Evolutionary conservation across 92 coral and sea anemone species (phyloP), one percentile per base, ranked within the genome.

Genomic region (Porites lobata): DNA sequence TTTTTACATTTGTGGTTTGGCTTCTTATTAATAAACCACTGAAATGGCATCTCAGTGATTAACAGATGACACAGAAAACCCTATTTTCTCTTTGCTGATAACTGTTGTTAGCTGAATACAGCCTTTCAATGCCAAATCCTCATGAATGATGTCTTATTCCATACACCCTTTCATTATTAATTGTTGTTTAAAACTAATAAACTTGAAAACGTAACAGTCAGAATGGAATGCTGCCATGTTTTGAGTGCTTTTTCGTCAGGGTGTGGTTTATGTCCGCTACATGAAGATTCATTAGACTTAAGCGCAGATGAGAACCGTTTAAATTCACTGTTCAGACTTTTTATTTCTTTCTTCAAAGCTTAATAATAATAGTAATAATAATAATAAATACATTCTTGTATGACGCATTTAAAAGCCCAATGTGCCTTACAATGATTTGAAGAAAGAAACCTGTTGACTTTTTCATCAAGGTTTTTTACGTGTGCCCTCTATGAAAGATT

Each of bases 61-160:
- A 4, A 24, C 38, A 62, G 65, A 62, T 6, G 65, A 62, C 10
- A 87, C 87, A 9, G 86, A 29, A 20, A 21, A 84, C 72, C 38
- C 24, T 17, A 61, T 84, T 22, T 84, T 76, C 4, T 22, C 65
- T 51, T 50, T 84, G 52, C 84, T 53, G 2, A 80, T 86, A 17
- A 14, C 17, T 0, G 64, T 58, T 24, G 56, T 6, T 1, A 84
- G 15, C 52, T 68, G 38, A 6, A 89, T 85, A 84, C 89, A 89
- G 17, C 59, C 71, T n/a, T 43, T 14, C 81, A 84, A 78, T 12
- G n/a, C 8, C 50, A 89, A 59, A 12, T 76, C 85, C 32, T 77
- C 77, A 17, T 78, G 47, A 89, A 29, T 29, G 32, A 29, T 29
- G 32, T 29, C 32, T 29, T 29, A 29, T 29, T 29, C 32, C 32